Conservation (phyloP, 2,797 vertebrate genomes). For the Gymnodraco acuticeps region DNA sequence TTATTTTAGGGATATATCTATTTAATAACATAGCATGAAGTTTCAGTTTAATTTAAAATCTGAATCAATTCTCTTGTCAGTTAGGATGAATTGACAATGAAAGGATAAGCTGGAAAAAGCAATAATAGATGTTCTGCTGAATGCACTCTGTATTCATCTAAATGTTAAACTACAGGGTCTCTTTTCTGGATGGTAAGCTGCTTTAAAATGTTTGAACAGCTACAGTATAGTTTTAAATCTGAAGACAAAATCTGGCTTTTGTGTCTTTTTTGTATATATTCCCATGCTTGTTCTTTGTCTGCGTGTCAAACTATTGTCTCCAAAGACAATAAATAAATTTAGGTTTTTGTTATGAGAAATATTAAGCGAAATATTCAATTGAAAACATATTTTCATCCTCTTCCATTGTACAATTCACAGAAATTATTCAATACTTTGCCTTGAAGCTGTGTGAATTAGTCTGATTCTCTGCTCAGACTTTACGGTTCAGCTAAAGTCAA, state of each 20-base stretch:
- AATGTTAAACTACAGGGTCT: neutral
- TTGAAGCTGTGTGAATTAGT: neutral
- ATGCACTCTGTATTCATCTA: neutral
- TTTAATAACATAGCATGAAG: neutral
- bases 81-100: conserved; percentile 12
- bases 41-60: neutral
- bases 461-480: neutral
- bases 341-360: conserved; percentile 1
- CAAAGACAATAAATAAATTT: neutral
- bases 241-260: conserved; percentile 5
- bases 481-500: neutral
- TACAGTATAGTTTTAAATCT: neutral
- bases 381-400: neutral
- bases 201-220: conserved; percentile 6
- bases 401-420: neutral
- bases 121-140: conserved; percentile 2
- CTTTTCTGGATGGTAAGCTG: neutral
- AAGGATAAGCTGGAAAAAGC: neutral
- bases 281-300: neutral
- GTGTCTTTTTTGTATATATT: neutral
- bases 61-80: conserved; percentile 16
- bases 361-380: neutral
- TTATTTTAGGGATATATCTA: too few species aligned
- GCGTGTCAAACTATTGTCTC: neutral
- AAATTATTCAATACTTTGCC: neutral